A percentile compares a stretch with the other conserved stretches of the same genome.
phyloP scores from a whole-genome alignment of 2,113 vertebrate species.

The Oryzias woworae region DNA sequence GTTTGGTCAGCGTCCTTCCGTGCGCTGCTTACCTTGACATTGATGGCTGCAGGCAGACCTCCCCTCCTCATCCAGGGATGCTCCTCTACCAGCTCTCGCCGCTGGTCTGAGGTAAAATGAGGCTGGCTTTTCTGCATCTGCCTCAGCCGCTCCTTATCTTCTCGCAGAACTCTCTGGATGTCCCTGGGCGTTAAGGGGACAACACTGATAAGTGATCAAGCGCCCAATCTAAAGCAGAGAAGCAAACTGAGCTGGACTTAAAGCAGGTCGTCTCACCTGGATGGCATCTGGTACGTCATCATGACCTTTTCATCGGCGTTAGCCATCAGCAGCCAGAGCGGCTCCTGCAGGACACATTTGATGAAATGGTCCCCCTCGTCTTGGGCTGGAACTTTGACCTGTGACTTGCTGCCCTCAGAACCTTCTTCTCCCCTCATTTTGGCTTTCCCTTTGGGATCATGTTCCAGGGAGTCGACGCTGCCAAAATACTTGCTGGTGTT shows the following conservation, averaged over 20 bases:
- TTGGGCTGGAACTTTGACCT: constrained; percentile 37
- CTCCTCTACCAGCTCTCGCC: constrained; percentile 84
- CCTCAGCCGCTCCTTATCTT: constrained; percentile 86
- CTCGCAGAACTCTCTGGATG: constrained; percentile 81
- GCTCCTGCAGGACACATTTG: constrained; percentile 87
- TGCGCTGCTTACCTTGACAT: constrained; percentile 74
- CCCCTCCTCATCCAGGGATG: constrained; percentile 90
- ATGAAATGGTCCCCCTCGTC: constrained; percentile 71
- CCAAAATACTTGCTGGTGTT: constrained; percentile 92
- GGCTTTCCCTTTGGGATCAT: constrained; percentile 72
- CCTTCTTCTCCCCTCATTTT: constrained; percentile 26
- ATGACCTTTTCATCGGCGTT: constrained; percentile 84
- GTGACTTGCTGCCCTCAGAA: constrained; percentile 38
- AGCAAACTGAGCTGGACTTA: not conserved
- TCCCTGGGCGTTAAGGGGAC: constrained; percentile 70
- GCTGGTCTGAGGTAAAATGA: constrained; percentile 85
- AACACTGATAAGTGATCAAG: not conserved
- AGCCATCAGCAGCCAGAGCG: constrained; percentile 88
- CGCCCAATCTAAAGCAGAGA: not conserved
- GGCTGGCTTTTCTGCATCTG: constrained; percentile 90
- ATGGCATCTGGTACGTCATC: constrained; percentile 93
- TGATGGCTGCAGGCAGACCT: constrained; percentile 82
- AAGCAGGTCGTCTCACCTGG: constrained; percentile 76
- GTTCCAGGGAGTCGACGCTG: constrained; percentile 88
- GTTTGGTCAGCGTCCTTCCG: not conserved